Evolutionary conservation across 2,797 vertebrate species (phyloP).

Genomic region (Spea hammondii): DNA sequence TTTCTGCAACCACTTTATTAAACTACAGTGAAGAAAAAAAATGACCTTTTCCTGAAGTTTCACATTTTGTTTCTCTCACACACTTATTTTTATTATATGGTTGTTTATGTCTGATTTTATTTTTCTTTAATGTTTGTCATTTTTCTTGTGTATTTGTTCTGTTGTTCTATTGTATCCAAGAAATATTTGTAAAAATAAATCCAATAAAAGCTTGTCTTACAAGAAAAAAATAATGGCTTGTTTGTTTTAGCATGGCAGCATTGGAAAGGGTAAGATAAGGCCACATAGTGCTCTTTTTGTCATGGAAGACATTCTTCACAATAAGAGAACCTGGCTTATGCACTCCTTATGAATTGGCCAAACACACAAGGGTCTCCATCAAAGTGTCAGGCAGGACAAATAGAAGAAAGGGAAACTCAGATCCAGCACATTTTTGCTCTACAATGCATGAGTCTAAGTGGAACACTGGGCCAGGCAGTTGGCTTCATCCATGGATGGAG

Average conservation of each 20-base stretch:
- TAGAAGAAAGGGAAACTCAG: constrained; percentile 1
- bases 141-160: background rate
- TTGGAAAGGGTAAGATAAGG: constrained; percentile 13
- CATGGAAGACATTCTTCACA: constrained; percentile 11
- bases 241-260: constrained; percentile 1
- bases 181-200: background rate
- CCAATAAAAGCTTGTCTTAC: background rate
- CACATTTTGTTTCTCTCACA: background rate
- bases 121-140: constrained; percentile 2
- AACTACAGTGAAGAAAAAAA: background rate
- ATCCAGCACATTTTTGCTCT: background rate
- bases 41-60: background rate
- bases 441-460: background rate
- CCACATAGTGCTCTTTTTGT: background rate
- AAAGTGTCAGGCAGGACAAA: constrained; percentile 20
- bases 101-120: background rate
- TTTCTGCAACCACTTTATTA: too few species aligned
- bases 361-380: constrained; percentile 19
- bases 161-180: background rate
- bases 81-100: background rate
- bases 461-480: too few species aligned
- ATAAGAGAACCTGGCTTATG: background rate
- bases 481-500: too few species aligned
- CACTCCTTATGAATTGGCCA: background rate
- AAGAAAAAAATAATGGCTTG: background rate